These are phyloP conservation scores for Stenopsyche tienmushanensis DNA, from an alignment of 1,140 invertebrate genomes.

Conservation along the genomic window DNA sequence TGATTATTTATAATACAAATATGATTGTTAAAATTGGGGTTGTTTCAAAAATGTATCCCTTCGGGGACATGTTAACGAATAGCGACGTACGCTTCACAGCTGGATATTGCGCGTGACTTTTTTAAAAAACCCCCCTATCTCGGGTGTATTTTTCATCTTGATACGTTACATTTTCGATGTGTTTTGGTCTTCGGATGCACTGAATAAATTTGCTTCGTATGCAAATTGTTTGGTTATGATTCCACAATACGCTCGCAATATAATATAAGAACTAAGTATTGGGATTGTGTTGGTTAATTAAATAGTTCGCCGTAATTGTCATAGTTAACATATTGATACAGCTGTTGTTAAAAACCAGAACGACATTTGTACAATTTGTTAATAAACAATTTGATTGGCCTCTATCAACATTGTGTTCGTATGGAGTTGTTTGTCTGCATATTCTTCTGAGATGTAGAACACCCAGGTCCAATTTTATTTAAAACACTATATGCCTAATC, in stretches of 20 bases:
- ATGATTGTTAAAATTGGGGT: too few relatives aligned
- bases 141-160: not conserved
- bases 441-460: too few relatives aligned
- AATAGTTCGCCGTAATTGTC: slow-evolving; percentile 21
- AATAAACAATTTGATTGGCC: slow-evolving; percentile 9
- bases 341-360: not conserved
- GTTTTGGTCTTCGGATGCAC: slow-evolving; percentile 2
- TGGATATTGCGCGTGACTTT: slow-evolving; percentile 25
- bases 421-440: not conserved
- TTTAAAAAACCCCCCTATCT: not conserved
- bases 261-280: too few relatives aligned
- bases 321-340: not conserved
- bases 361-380: not conserved
- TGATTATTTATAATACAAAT: too few relatives aligned
- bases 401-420: not conserved
- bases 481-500: too few relatives aligned
- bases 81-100: slow-evolving; percentile 6
- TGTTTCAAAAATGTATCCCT: slow-evolving; percentile 3
- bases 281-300: slow-evolving; percentile 10
- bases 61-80: slow-evolving; percentile 18
- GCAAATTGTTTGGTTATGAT: too few relatives aligned
- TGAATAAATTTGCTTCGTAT: slow-evolving; percentile 9
- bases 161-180: not conserved
- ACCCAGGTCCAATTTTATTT: too few relatives aligned
- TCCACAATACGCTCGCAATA: too few relatives aligned